Evolutionary conservation across 2,797 vertebrate species (phyloP).

Genomic region (Spinus pinus): DNA sequence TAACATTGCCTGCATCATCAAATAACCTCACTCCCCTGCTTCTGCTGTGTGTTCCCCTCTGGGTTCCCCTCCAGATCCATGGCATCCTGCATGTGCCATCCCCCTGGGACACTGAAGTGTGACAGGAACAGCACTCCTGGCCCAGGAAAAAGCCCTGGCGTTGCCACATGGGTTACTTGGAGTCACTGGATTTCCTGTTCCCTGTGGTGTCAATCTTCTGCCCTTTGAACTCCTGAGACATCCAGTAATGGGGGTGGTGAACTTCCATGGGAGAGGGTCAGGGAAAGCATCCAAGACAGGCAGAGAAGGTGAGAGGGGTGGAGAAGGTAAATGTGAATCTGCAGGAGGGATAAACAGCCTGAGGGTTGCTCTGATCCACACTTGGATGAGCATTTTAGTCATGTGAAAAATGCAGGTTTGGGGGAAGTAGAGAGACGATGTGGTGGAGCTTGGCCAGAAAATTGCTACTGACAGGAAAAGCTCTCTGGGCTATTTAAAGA

Average conservation of each 20-base stretch:
- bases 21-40: not conserved
- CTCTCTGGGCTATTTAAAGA: not conserved
- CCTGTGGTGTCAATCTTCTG: fast-evolving
- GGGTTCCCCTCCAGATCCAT: not conserved
- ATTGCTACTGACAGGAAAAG: not conserved
- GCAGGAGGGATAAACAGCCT: not conserved
- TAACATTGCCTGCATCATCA: not conserved
- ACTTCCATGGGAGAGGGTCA: not conserved
- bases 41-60: not conserved
- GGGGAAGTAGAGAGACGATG: not conserved
- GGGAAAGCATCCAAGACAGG: not conserved
- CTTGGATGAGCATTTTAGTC: not conserved
- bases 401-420: not conserved
- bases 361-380: not conserved
- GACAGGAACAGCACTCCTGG: not conserved
- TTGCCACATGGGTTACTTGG: fast-evolving
- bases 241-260: not conserved
- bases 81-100: not conserved
- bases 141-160: not conserved
- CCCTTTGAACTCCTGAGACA: not conserved
- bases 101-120: not conserved
- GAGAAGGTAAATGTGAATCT: not conserved
- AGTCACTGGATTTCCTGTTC: not conserved
- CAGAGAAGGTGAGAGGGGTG: not conserved
- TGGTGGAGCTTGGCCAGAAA: not conserved